Conservation (phyloP, 2,797 vertebrate species). For the Salmo trutta region DNA sequence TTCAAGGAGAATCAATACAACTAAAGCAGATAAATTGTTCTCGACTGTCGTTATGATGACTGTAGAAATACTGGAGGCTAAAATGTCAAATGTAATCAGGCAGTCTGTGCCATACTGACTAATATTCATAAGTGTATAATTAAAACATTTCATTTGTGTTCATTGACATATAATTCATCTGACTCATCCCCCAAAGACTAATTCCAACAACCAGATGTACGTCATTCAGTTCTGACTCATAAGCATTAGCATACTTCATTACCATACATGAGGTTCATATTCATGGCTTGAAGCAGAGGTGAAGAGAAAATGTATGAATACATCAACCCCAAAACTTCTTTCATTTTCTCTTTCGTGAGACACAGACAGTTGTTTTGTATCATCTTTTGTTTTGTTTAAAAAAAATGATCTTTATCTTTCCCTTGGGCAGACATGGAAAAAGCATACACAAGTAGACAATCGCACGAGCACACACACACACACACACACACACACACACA, state of each 20-base stretch:
- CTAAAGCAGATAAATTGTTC: background rate
- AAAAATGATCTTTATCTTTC: too few relatives aligned
- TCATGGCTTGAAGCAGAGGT: background rate
- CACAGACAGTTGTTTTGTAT: too few relatives aligned
- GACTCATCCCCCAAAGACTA: background rate
- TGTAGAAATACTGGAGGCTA: background rate
- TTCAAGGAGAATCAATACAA: background rate
- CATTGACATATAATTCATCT: conserved; percentile 7
- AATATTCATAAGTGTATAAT: background rate
- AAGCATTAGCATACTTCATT: conserved; percentile 1
- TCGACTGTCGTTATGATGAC: background rate
- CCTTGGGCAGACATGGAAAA: too few relatives aligned
- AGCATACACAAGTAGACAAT: background rate
- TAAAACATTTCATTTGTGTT: background rate
- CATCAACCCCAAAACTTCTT: background rate
- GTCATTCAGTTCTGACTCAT: background rate
- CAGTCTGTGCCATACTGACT: background rate
- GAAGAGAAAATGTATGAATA: background rate
- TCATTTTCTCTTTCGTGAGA: too few relatives aligned
- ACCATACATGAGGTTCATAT: background rate
- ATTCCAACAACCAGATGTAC: background rate
- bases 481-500: conserved; percentile 15
- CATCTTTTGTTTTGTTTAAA: too few relatives aligned
- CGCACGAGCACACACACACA: conserved; percentile 6
- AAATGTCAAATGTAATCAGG: background rate